A percentile compares a stretch with the other conserved stretches of the same genome.
Evolutionary conservation across 2,888 invertebrate species (phyloP).

Genomic region (Lingula anatina): DNA sequence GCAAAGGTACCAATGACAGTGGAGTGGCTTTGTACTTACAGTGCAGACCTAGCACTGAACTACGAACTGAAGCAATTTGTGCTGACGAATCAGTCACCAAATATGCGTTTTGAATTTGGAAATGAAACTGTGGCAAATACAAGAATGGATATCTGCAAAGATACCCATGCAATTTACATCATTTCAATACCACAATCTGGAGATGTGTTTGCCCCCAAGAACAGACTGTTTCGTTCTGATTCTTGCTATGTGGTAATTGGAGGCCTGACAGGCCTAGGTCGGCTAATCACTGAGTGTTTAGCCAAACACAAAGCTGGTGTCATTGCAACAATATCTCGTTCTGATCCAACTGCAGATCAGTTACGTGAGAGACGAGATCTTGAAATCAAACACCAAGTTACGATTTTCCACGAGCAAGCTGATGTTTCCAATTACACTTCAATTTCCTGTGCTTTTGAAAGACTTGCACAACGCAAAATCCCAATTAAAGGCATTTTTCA

Average conservation of each 20-base stretch:
- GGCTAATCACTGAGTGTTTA: conserved; percentile 21
- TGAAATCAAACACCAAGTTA: not conserved
- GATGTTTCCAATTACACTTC: conserved; percentile 18
- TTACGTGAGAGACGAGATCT: not conserved
- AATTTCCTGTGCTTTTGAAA: conserved; percentile 11
- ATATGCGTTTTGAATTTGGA: too few relatives aligned
- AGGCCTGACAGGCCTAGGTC: conserved; percentile 29
- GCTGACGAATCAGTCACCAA: too few relatives aligned
- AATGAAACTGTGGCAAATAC: too few relatives aligned
- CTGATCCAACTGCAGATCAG: conserved; percentile 9
- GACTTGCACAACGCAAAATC: too few relatives aligned
- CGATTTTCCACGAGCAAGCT: conserved; percentile 12
- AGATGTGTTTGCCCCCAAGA: too few relatives aligned
- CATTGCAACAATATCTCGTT: conserved; percentile 20
- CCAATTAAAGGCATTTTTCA: conserved; percentile 26
- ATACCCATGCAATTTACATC: too few relatives aligned
- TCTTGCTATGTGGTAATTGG: conserved; percentile 26
- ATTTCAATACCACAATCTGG: too few relatives aligned
- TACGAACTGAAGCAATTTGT: too few relatives aligned
- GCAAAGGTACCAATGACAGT: too few relatives aligned
- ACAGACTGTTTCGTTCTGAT: conserved; percentile 15
- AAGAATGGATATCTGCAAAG: too few relatives aligned
- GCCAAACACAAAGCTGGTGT: conserved; percentile 18
- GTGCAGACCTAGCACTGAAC: too few relatives aligned
- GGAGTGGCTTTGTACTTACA: too few relatives aligned